Evolutionary conservation across 2,797 vertebrate species (phyloP), one percentile per base, ranked within the genome.

Genomic region (Rhinella marina): DNA sequence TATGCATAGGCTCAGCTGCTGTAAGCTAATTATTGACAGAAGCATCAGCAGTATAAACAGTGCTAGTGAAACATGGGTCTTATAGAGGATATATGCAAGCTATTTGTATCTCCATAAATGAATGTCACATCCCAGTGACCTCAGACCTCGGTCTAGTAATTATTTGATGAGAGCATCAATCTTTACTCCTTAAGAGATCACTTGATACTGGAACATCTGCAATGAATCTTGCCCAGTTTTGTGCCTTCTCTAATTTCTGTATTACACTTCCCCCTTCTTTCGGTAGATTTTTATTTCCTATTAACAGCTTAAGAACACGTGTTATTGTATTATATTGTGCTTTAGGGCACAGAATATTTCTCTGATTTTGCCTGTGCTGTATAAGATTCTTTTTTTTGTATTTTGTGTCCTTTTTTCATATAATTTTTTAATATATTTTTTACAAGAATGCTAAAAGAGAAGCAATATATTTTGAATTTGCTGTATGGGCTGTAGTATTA

Each of bases 111-210:
- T 84, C 52, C 50, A 56, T 64, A 84, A 88, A 83, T 78, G 41
- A 77, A 54, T 78, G 50, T 68, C 64, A 41, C 21, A n/a, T 41
- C 27, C 3, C 27, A 29, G 70, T 59, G 81, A 88, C 70, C 86
- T 84, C 16, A 54, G 27, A 75, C 73, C 62, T 78, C 17, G 4
- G 14, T 21, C 48, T 66, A 59, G 19, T 57, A 19, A 80, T 70
- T 78, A 61, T 29, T 78, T 68, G 52, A 78, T 68, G 61, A 78
- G 16, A 77, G n/a, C 62, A 88, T 84, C 62, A 77, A 79, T 88
- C 73, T 68, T 76, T 6, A 7, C 8, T 59, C 7, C n/a, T 83
- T 23, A 68, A 41, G 52, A 82, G 64, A 66, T 83, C 64, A 84
- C 62, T 56, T 7, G 41, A 78, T 32, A 48, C 19, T 82, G 13